Conservation (phyloP, 92 coral and sea anemone genomes). For the Epizoanthus stellaris region DNA sequence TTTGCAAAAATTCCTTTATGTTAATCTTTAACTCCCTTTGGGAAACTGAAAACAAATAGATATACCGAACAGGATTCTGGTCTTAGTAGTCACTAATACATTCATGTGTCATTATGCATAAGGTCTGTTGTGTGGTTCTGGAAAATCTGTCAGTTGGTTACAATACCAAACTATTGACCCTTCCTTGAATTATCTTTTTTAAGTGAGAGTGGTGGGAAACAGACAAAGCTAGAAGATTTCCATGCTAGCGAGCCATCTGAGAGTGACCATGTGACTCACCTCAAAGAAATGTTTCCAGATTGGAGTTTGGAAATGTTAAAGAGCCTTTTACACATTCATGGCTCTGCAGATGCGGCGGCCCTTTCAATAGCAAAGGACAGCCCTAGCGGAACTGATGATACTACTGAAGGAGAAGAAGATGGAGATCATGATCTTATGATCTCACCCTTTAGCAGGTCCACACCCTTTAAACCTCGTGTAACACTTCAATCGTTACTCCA, state of each 20-base stretch:
- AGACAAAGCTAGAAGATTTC: too few species aligned
- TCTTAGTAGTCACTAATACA: too few species aligned
- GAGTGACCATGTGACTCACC: slow-evolving; percentile 20
- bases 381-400: background rate
- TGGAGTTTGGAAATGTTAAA: slow-evolving; percentile 7
- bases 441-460: slow-evolving; percentile 16
- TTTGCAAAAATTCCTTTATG: too few species aligned
- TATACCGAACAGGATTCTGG: too few species aligned
- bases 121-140: too few species aligned
- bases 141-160: too few species aligned
- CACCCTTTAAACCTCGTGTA: background rate
- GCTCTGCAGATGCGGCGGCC: slow-evolving; percentile 31
- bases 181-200: too few species aligned
- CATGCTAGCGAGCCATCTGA: background rate
- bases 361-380: slow-evolving; percentile 20
- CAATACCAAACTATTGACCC: too few species aligned
- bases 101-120: too few species aligned
- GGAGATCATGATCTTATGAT: slow-evolving; percentile 1
- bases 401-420: slow-evolving; percentile 15
- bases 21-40: too few species aligned
- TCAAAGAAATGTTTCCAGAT: slow-evolving; percentile 40
- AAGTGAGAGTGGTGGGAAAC: too few species aligned
- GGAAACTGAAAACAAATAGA: too few species aligned
- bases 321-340: slow-evolving; percentile 23
- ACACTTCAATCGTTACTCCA: slow-evolving; percentile 29